Base-by-base conservation (phyloP, 1,140 invertebrate species). In the Dryas iulia region DNA sequence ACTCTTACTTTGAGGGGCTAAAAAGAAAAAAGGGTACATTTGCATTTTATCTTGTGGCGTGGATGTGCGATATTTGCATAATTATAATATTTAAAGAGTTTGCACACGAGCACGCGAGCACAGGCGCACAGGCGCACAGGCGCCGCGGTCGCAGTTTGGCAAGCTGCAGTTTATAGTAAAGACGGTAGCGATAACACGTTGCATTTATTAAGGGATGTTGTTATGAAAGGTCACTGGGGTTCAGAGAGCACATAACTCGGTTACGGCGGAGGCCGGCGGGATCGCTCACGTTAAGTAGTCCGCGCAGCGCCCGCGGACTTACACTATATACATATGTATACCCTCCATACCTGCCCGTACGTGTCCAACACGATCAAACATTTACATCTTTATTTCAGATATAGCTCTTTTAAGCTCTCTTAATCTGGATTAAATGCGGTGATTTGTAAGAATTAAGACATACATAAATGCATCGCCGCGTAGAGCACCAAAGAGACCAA, bases 221-320 rank as follows among this genome's bases (percentile, higher is more conserved):
- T 35, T n/a, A 35, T 33, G 30, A 52, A 57, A 63, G 65, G 65
- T 67, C 67, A 67, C 47, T 62, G 14, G 67, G 57, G 71, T 71
- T 75, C 69, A 76, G 31, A 56, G 66, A 64, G 66, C 71, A 68
- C 39, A 71, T 74, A 74, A 78, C 70, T 73, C 71, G 52, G 59
- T 72, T 74, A 74, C 59, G 26, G 68, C 58, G 24, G 52, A 71
- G 69, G 71, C 71, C 71, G 69, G 31, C 52, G 26, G 24, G 54
- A 56, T 56, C 7, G 24, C 54, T 10, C 54, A 12, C 21, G 24
- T 10, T 56, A 26, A n/a, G 11, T 56, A 56, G 30, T 31, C 30
- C 8, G 8, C 30, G 8, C 8, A 4, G 30, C 30, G 30, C 8
- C 8, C 30, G 8, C n/a, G n/a, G n/a, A n/a, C n/a, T 31, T 31